These are phyloP conservation scores for Mercenaria mercenaria DNA, from an alignment of 1,140 invertebrate genomes.

Conservation along the genomic window DNA sequence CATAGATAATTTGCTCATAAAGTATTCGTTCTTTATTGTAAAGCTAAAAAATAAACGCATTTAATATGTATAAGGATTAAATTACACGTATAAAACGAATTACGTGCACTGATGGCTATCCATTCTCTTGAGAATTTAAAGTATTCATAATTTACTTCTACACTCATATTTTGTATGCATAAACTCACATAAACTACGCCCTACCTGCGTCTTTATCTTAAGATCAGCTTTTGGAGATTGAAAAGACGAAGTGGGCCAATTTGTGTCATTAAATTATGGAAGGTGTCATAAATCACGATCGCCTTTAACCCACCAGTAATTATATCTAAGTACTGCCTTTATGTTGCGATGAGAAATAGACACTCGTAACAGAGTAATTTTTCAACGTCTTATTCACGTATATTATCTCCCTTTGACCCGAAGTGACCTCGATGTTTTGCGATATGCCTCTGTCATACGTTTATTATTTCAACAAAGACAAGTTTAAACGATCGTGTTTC, in stretches of 20 bases:
- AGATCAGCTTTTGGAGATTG: neutral
- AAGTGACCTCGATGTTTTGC: neutral
- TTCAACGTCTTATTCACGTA: slow-evolving; percentile 22
- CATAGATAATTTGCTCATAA: slow-evolving; percentile 37
- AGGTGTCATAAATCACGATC: slow-evolving; percentile 52
- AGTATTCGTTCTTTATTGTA: neutral
- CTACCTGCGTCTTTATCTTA: neutral
- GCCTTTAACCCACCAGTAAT: slow-evolving; percentile 30
- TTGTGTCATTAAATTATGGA: slow-evolving; percentile 34
- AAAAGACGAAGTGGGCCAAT: slow-evolving; percentile 16
- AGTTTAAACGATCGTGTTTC: slow-evolving; percentile 18
- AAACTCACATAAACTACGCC: neutral
- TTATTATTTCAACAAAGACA: slow-evolving; percentile 34
- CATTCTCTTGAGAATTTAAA: neutral
- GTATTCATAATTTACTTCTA: neutral
- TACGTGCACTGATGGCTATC: neutral
- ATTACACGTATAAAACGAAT: slow-evolving; percentile 10
- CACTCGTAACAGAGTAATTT: slow-evolving; percentile 22
- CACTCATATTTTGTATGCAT: neutral
- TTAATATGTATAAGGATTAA: neutral
- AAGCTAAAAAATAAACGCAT: slow-evolving; percentile 8
- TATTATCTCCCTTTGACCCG: slow-evolving; percentile 45
- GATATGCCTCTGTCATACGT: slow-evolving; percentile 13
- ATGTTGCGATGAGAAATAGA: neutral
- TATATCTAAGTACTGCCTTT: slow-evolving; percentile 15